These are phyloP conservation scores for Stichopus chloronotus DNA, from an alignment of 35 echinoderm and acorn worm species.

Conservation along the genomic window DNA sequence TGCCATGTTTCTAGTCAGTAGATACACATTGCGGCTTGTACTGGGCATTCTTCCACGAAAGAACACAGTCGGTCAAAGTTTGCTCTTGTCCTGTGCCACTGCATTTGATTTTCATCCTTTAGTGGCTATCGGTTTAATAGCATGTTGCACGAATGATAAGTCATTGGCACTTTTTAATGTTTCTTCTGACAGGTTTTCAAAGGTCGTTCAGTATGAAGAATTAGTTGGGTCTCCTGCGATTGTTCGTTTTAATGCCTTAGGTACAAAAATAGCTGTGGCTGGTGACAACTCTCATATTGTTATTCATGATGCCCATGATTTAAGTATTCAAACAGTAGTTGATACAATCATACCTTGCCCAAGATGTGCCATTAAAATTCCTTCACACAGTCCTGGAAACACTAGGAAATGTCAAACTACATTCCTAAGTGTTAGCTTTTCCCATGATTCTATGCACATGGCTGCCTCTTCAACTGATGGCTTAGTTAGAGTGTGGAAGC, in stretches of 20 bases:
- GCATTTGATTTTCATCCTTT: slow-evolving; percentile 85
- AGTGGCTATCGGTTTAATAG: slow-evolving; percentile 67
- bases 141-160: slow-evolving; percentile 68
- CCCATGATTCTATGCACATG: slow-evolving; percentile 78
- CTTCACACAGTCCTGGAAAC: slow-evolving; percentile 47
- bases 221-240: slow-evolving; percentile 65
- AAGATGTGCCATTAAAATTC: slow-evolving; percentile 74
- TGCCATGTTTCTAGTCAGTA: slow-evolving; percentile 78
- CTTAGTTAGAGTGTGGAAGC: slow-evolving; percentile 70
- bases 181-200: slow-evolving; percentile 45
- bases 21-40: slow-evolving; percentile 56
- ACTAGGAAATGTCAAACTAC: slow-evolving; percentile 45
- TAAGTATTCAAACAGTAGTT: slow-evolving; percentile 48
- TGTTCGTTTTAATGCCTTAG: slow-evolving; percentile 79
- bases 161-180: slow-evolving; percentile 66
- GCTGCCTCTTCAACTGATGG: slow-evolving; percentile 78
- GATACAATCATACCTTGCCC: slow-evolving; percentile 76
- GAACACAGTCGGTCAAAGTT: slow-evolving; percentile 27
- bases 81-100: slow-evolving; percentile 53
- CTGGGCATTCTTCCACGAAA: slow-evolving; percentile 62
- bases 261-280: slow-evolving; percentile 69
- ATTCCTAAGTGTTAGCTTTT: slow-evolving; percentile 67
- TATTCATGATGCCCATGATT: slow-evolving; percentile 54
- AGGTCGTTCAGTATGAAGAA: slow-evolving; percentile 25
- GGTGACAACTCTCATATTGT: slow-evolving; percentile 73